A percentile compares a stretch with the other conserved stretches of the same genome.
Conservation (phyloP, 2,113 vertebrate species). For the Asarcornis scutulata region DNA sequence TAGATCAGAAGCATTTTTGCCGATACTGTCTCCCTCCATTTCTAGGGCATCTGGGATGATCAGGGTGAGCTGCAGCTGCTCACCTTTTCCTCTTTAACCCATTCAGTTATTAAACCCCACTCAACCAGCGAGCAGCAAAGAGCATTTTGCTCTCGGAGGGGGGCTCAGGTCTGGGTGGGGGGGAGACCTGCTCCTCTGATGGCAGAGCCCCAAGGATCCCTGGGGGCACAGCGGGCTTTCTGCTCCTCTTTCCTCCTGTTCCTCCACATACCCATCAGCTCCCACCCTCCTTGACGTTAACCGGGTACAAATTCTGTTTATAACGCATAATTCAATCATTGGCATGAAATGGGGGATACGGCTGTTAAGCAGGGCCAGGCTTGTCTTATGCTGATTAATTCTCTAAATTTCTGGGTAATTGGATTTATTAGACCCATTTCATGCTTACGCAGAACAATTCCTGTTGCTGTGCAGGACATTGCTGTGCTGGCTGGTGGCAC, state of each 20-base stretch:
- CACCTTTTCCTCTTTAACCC: neutral
- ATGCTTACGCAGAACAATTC: rapidly evolving
- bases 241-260: neutral
- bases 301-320: no score
- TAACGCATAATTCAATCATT: neutral
- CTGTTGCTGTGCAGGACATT: no score
- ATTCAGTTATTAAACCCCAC: neutral
- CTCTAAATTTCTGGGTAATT: neutral
- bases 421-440: neutral
- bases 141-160: neutral
- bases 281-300: neutral
- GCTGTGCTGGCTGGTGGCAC: no score
- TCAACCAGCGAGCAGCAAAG: rapidly evolving
- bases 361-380: neutral
- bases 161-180: neutral
- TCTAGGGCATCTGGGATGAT: neutral
- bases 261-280: neutral
- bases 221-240: rapidly evolving
- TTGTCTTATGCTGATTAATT: neutral
- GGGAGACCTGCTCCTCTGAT: no score
- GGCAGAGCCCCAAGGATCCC: neutral
- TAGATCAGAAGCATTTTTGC: neutral
- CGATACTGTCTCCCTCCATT: rapidly evolving
- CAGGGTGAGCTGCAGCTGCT: neutral
- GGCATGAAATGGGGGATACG: neutral